These are phyloP conservation scores for Euthynnus affinis DNA, from an alignment of 2,797 vertebrate species.

Conservation along the genomic window DNA sequence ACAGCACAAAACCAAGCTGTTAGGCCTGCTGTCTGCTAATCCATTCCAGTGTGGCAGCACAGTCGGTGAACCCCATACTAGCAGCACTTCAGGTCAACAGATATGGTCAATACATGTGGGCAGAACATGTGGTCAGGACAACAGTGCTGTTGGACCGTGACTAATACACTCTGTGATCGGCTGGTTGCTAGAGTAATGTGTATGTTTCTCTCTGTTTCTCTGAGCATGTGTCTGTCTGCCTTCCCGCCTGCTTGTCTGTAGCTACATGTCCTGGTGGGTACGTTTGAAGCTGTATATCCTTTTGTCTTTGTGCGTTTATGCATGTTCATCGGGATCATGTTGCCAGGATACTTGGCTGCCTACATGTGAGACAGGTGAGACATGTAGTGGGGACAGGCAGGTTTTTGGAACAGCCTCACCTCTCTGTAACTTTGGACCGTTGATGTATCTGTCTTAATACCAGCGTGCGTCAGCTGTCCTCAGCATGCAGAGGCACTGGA, in stretches of 20 bases:
- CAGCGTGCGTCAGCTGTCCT: constrained; percentile 87
- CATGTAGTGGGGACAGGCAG: constrained; percentile 74
- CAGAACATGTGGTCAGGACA: constrained; percentile 81
- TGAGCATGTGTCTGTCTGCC: background rate
- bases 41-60: constrained; percentile 80
- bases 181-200: constrained; percentile 4
- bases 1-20: constrained; percentile 83
- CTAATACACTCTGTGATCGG: constrained; percentile 61
- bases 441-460: constrained; percentile 83
- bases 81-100: constrained; percentile 78
- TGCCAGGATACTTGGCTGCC: constrained; percentile 75
- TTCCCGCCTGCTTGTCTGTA: constrained; percentile 18
- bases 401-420: constrained; percentile 71
- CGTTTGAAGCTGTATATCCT: constrained; percentile 44
- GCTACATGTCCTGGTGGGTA: constrained; percentile 23
- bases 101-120: constrained; percentile 80
- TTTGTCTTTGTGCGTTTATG: constrained; percentile 68
- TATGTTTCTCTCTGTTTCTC: background rate
- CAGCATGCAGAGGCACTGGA: constrained; percentile 85
- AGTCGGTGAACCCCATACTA: constrained; percentile 70
- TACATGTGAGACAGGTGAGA: constrained; percentile 82
- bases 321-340: constrained; percentile 23
- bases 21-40: constrained; percentile 85
- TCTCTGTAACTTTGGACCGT: constrained; percentile 75
- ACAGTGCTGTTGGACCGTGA: constrained; percentile 69